These are phyloP conservation scores for Dendrocincla fuliginosa DNA, from an alignment of 2,797 vertebrate genomes.

Conservation along the genomic window DNA sequence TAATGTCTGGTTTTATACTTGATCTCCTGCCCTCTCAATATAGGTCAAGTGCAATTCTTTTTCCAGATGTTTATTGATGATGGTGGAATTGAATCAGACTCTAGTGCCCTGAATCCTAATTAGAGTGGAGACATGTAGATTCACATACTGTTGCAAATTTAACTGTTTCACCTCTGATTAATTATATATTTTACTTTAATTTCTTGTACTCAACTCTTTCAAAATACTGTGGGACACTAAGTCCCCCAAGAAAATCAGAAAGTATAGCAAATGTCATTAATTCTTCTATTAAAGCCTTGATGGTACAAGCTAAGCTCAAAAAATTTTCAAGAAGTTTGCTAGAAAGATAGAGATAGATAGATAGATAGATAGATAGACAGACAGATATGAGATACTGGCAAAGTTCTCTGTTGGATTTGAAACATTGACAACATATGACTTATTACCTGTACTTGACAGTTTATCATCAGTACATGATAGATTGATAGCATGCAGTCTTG, in stretches of 20 bases:
- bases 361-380: not conserved
- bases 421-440: not conserved
- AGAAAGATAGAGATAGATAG: not conserved
- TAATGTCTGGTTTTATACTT: not conserved
- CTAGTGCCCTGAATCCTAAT: not conserved
- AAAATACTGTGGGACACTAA: not conserved
- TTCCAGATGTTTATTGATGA: not conserved
- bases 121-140: not conserved
- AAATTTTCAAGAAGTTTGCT: not conserved
- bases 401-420: not conserved
- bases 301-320: not conserved
- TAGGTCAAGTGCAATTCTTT: not conserved
- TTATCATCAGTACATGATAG: not conserved
- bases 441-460: not conserved
- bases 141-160: not conserved
- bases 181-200: not conserved
- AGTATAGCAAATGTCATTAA: not conserved
- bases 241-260: not conserved
- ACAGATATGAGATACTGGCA: not conserved
- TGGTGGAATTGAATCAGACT: not conserved
- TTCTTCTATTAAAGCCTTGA: not conserved
- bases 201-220: not conserved
- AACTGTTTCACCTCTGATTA: not conserved
- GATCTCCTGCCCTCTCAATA: not conserved
- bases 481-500: not conserved